phyloP scores from a whole-genome alignment of 1,140 invertebrate genomes.

The Acromyrmex echinatior region DNA sequence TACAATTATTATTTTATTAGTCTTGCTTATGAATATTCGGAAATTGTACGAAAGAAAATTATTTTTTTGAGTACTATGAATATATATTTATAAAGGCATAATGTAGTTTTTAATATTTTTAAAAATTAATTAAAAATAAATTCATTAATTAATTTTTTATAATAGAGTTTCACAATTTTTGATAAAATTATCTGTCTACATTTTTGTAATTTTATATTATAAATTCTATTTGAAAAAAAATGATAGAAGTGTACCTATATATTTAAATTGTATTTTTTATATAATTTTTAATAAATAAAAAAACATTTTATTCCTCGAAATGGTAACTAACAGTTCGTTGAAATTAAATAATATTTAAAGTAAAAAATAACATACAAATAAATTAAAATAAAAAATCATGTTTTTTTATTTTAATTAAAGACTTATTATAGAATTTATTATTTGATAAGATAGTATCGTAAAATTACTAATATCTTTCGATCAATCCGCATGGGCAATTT shows the following conservation, averaged over 20 bases:
- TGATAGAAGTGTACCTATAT: not conserved
- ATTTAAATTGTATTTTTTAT: not conserved
- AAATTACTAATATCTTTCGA: not conserved
- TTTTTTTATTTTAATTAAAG: slow-evolving; percentile 5
- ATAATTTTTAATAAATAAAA: not conserved
- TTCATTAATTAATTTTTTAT: not conserved
- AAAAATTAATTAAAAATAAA: not conserved
- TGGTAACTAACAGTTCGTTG: not conserved
- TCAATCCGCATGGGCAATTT: not conserved
- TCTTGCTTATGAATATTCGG: not conserved
- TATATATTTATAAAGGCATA: not conserved
- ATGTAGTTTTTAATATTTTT: slow-evolving; percentile 4
- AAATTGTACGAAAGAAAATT: slow-evolving; percentile 1
- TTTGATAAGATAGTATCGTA: not conserved
- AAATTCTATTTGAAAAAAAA: slow-evolving; percentile 1
- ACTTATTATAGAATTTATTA: slow-evolving; percentile 1
- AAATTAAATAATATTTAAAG: slow-evolving; percentile 16
- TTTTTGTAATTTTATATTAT: not conserved
- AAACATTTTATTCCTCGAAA: not conserved
- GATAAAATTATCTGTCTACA: not conserved
- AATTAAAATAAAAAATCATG: not conserved
- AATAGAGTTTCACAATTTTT: not conserved
- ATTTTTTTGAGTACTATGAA: not conserved
- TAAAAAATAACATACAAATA: not conserved
- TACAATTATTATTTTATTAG: not conserved